These are phyloP conservation scores for Steinernema hermaphroditum DNA, from an alignment of 2,888 invertebrate species.

Conservation along the genomic window DNA sequence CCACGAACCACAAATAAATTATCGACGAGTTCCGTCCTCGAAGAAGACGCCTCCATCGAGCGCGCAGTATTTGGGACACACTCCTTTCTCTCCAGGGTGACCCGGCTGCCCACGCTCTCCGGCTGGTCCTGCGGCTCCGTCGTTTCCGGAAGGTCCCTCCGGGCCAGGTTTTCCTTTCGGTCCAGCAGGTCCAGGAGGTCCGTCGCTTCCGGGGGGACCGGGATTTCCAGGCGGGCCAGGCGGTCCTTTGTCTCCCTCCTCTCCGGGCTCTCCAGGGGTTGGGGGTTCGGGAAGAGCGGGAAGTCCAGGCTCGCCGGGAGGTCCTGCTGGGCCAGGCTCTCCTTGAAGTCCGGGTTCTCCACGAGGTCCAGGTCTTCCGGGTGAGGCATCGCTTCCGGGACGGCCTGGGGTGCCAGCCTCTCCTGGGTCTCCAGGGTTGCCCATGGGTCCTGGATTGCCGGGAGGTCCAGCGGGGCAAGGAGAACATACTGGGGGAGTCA, in stretches of 20 bases:
- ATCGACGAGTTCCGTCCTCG: conserved; percentile 28
- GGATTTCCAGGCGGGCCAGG: conserved; percentile 7
- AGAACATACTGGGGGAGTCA: conserved; percentile 2
- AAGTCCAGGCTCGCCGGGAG: conserved; percentile 5
- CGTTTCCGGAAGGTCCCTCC: background rate
- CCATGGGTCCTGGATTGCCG: conserved; percentile 18
- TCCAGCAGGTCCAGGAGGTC: conserved; percentile 24
- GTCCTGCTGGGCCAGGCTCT: conserved; percentile 10
- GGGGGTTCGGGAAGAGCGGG: conserved; percentile 4
- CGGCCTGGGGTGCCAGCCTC: conserved; percentile 15
- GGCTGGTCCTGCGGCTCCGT: conserved; percentile 15
- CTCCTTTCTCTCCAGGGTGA: conserved; percentile 21
- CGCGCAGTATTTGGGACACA: conserved; percentile 24
- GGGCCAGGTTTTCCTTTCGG: background rate
- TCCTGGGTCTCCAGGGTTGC: conserved; percentile 22
- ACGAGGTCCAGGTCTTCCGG: conserved; percentile 18
- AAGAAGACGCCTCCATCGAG: conserved; percentile 23
- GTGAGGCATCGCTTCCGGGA: conserved; percentile 3
- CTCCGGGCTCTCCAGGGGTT: conserved; percentile 26
- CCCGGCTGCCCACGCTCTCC: background rate
- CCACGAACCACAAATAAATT: background rate
- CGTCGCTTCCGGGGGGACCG: conserved; percentile 8
- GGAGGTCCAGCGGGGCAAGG: conserved; percentile 4
- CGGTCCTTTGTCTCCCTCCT: conserved; percentile 27
- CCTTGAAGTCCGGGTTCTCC: conserved; percentile 9